A percentile compares a stretch with the other conserved stretches of the same genome.
phyloP scores from a whole-genome alignment of 2,888 invertebrate species.

The Congeria kusceri region DNA sequence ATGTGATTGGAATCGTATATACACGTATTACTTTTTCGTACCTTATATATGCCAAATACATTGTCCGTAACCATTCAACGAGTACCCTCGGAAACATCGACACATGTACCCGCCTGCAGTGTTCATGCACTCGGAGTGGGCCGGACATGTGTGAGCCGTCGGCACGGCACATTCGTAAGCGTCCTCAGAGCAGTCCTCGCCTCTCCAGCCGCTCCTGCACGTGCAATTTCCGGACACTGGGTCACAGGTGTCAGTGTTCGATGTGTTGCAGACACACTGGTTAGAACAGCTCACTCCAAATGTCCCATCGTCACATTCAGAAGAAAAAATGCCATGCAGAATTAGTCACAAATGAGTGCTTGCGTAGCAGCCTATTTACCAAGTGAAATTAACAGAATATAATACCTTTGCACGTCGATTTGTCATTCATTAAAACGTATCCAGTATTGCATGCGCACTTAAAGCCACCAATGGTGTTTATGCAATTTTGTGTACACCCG shows the following conservation, averaged over 20 bases:
- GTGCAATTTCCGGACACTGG: conserved; percentile 19
- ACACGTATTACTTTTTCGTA: no score
- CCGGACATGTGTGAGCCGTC: neutral
- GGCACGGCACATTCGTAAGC: conserved; percentile 15
- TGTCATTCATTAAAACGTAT: no score
- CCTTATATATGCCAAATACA: no score
- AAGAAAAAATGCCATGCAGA: neutral
- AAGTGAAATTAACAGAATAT: no score
- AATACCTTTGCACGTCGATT: no score
- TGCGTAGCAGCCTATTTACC: no score
- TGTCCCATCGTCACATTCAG: conserved; percentile 16
- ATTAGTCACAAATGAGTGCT: no score
- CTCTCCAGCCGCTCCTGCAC: conserved; percentile 22
- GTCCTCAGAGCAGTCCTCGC: conserved; percentile 11
- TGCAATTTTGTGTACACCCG: no score
- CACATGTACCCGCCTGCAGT: conserved; percentile 12
- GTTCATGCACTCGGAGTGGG: conserved; percentile 10
- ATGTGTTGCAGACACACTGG: conserved; percentile 9
- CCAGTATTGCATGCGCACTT: no score
- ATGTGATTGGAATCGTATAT: no score
- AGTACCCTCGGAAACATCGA: conserved; percentile 13
- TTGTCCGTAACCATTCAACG: neutral
- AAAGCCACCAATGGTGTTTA: no score
- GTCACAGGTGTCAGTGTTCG: conserved; percentile 18
- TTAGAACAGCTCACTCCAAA: conserved; percentile 13